phyloP scores from a whole-genome alignment of 2,797 vertebrate species.

The Furcifer pardalis region DNA sequence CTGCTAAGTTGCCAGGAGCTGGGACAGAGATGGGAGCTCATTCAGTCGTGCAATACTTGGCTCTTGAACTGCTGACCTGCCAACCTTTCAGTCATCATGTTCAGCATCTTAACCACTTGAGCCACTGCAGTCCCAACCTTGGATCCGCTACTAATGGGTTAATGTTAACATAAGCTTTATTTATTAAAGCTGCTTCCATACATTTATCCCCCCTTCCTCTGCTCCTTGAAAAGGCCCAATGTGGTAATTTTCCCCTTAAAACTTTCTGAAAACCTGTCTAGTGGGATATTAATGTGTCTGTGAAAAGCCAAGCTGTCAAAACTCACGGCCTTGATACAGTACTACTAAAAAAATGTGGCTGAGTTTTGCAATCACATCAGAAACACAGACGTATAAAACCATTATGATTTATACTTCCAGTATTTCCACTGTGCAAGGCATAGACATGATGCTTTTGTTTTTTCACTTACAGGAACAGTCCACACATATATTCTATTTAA shows the following conservation, averaged over 20 bases:
- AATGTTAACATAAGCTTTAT: neutral
- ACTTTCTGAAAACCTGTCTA: constrained; percentile 29
- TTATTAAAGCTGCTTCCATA: neutral
- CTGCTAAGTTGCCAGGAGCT: too few relatives aligned
- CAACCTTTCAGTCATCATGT: too few relatives aligned
- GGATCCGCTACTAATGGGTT: constrained; percentile 19
- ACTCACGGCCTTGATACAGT: constrained; percentile 24
- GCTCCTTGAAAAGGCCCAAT: constrained; percentile 3
- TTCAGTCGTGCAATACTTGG: too few relatives aligned
- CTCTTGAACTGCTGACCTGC: too few relatives aligned
- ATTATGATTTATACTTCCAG: constrained; percentile 2
- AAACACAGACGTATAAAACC: constrained; percentile 24
- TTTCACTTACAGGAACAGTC: constrained; percentile 22
- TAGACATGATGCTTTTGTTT: constrained; percentile 21
- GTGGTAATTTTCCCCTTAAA: constrained; percentile 26
- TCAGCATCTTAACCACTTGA: too few relatives aligned
- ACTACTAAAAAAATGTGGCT: constrained; percentile 12
- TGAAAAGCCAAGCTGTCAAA: constrained; percentile 13
- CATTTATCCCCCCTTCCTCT: neutral
- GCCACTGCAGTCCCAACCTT: too few relatives aligned
- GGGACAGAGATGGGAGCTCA: too few relatives aligned
- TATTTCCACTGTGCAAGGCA: constrained; percentile 36
- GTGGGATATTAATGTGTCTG: constrained; percentile 23
- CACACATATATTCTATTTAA: constrained; percentile 15
- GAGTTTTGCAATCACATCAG: constrained; percentile 20